Base-by-base conservation (phyloP, 2,888 invertebrate genomes). In the Nomada fabriciana region DNA sequence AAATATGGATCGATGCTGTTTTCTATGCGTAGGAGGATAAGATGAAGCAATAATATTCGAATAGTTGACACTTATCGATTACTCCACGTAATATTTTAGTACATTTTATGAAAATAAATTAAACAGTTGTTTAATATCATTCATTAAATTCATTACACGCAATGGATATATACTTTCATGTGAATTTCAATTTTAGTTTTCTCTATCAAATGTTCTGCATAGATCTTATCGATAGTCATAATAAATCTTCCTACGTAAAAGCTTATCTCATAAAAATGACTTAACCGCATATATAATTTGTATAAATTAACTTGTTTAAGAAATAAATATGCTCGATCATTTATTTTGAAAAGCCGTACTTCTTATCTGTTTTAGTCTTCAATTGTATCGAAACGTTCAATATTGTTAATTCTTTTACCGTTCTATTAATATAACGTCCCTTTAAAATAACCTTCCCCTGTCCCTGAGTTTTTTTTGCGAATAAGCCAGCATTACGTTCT, bases 1-100 rank as follows among this genome's bases (percentile, higher is more conserved):
- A 76, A 70, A 77, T 53, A 59, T 52, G 43, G n/a, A 75, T 63
- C 55, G n/a, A 55, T 69, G 55, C 43, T 64, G 52, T 20, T 67
- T 77, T 63, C 13, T 53, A 43, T 23, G 43, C 43, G 47, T 64
- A 52, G 63, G 57, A 68, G 36, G 25, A 64, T 59, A 52, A 11
- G 25, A 72, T 71, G 15, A 63, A 68, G 11, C 29, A 42, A 20
- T 74, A 76, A 64, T 57, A 42, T 69, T 47, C 47, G 50, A 36
- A 43, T 69, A 1, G 13, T 36, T 23, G 47, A 73, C 61, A 77
- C 23, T 67, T 68, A 68, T 67, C 43, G n/a, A 78, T 74, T 64
- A 73, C n/a, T 53, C 36, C 25, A 36, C 43, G 29, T 43, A 42
- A 65, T 55, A 43, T n/a, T 59, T 60, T 47, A 52, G 10, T 50